Base-by-base conservation (phyloP, 2,113 vertebrate species). In the Sturnira hondurensis region DNA sequence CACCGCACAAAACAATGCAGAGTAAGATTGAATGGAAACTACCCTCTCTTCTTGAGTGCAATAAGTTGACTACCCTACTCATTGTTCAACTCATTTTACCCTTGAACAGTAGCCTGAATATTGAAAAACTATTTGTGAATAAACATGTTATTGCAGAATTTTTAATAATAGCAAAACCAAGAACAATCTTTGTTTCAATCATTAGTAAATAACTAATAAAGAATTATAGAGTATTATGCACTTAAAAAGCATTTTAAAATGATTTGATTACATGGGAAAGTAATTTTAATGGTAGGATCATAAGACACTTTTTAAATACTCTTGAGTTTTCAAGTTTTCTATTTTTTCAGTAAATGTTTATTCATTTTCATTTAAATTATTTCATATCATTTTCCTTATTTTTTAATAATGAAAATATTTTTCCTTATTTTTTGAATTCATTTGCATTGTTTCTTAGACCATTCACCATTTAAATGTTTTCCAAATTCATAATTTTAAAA, bases 341-440 rank as follows among this genome's bases (percentile, higher is more conserved):
- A 28, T 58, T 47, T 71, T 88, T 87, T 91, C 41, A 76, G 26
- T 73, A 92, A 96, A 17, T 83, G 33, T 38, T 94, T 83, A 38
- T 38, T 94, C n/a, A 9, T 95, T 82, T 91, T 81, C 61, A 56
- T 83, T 83, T 85, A 86, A 94, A 90, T 74, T 36, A 5, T 24
- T 93, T 94, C 28, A 15, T 54, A 67, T 67, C 3, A 33, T 45
- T 84, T 94, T 22, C 68, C 76, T 54, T 33, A 41, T 19, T 80
- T 87, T 70, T 54, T 33, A n/a, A n/a, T n/a, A n/a, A n/a, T n/a
- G n/a, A n/a, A n/a, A n/a, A n/a, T n/a, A n/a, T n/a, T n/a, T 70
- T 22, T 22, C 68, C 76, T 54, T 33, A 41, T 19, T 80, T 87
- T 70, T 54, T 33, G 36, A 93, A 65, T 85, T 80, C 14, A 50